A percentile compares a stretch with the other conserved stretches of the same genome.
phyloP scores from a whole-genome alignment of 2,888 invertebrate genomes.

The Oscheius sp. region DNA sequence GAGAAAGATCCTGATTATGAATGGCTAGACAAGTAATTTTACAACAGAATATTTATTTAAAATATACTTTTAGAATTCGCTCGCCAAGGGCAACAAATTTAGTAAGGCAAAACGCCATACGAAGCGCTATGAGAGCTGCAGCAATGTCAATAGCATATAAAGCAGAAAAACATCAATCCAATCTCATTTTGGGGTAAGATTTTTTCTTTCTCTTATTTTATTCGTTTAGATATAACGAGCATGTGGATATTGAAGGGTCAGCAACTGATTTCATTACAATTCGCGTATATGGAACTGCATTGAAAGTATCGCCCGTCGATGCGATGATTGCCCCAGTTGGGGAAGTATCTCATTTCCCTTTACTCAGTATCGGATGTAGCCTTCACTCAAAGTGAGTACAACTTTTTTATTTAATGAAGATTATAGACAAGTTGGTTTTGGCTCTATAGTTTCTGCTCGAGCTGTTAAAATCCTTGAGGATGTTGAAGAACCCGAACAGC shows the following conservation, averaged over 20 bases:
- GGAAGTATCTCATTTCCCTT: conserved; percentile 35
- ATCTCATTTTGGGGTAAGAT: conserved; percentile 40
- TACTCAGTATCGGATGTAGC: conserved; percentile 38
- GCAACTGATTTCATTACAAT: conserved; percentile 37
- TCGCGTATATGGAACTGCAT: conserved; percentile 47
- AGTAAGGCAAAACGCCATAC: conserved; percentile 79
- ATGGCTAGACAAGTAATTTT: conserved; percentile 87
- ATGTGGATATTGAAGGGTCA: conserved; percentile 50
- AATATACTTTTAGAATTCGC: conserved; percentile 76
- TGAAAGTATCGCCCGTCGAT: conserved; percentile 27
- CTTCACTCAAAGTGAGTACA: conserved; percentile 31
- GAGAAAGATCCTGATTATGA: conserved; percentile 95
- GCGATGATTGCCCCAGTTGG: background rate
- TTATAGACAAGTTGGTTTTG: conserved; percentile 44
- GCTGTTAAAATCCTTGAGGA: conserved; percentile 37
- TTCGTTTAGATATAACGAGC: conserved; percentile 39
- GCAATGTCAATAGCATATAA: conserved; percentile 41
- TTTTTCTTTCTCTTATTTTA: background rate
- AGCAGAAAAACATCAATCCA: conserved; percentile 40
- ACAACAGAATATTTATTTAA: background rate
- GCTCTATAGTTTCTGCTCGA: conserved; percentile 36
- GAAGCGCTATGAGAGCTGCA: conserved; percentile 39
- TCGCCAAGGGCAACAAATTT: conserved; percentile 96
- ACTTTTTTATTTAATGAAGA: background rate
- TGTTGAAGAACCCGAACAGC: conserved; percentile 18